phyloP scores from a whole-genome alignment of 2,888 invertebrate genomes.

The Andrena chrysosceles region DNA sequence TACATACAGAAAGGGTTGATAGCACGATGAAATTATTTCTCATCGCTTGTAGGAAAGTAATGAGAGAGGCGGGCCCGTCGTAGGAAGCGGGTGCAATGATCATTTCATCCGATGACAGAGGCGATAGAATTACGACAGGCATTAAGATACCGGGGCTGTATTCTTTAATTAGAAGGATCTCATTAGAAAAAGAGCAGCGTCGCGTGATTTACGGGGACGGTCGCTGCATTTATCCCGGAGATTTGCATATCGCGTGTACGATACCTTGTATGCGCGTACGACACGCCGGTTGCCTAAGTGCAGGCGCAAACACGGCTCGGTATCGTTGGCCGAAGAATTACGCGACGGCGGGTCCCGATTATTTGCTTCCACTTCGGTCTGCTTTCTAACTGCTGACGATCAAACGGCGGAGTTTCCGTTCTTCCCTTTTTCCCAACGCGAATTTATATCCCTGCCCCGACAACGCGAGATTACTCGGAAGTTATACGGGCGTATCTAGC shows the following conservation, averaged over 20 bases:
- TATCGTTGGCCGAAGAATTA: slow-evolving; percentile 41
- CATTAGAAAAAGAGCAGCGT: slow-evolving; percentile 65
- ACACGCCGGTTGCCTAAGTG: slow-evolving; percentile 37
- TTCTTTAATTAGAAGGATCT: slow-evolving; percentile 72
- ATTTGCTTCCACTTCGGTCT: slow-evolving; percentile 34
- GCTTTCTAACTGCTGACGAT: slow-evolving; percentile 46
- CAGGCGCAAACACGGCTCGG: slow-evolving; percentile 43
- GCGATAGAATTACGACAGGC: slow-evolving; percentile 41
- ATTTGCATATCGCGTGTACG: slow-evolving; percentile 80
- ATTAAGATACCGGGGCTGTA: slow-evolving; percentile 51
- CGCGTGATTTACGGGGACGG: slow-evolving; percentile 73
- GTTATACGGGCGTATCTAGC: slow-evolving; percentile 44
- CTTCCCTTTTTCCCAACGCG: slow-evolving; percentile 28
- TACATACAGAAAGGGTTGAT: not conserved
- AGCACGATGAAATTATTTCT: slow-evolving; percentile 15
- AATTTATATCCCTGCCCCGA: slow-evolving; percentile 55
- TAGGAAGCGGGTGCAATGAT: not conserved
- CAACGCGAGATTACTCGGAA: slow-evolving; percentile 58
- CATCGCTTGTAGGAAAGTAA: slow-evolving; percentile 50
- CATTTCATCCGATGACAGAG: slow-evolving; percentile 27
- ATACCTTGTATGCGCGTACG: slow-evolving; percentile 20
- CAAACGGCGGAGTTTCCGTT: slow-evolving; percentile 42
- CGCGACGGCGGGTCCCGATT: slow-evolving; percentile 10
- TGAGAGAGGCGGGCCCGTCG: slow-evolving; percentile 33
- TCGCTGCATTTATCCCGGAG: slow-evolving; percentile 70